Evolutionary conservation across 2,113 vertebrate genomes (phyloP).

Genomic region (Lepisosteus osseus): DNA sequence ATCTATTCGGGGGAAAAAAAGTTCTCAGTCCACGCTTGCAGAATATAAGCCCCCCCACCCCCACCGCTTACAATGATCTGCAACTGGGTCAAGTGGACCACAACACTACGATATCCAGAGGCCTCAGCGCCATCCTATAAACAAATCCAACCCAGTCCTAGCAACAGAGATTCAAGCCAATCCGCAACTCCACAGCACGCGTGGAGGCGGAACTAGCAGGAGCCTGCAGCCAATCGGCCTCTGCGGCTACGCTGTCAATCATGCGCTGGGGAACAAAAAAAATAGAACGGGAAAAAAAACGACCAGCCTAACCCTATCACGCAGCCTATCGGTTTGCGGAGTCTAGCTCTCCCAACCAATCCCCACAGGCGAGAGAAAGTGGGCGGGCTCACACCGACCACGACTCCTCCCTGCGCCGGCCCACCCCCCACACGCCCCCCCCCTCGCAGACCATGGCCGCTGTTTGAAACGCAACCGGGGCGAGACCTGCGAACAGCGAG

Average conservation of each 20-base stretch:
- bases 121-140: background rate
- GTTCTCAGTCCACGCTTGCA: too few species aligned
- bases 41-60: too few species aligned
- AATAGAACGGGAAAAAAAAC: background rate
- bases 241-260: background rate
- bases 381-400: conserved; percentile 34
- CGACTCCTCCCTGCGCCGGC: conserved; percentile 23
- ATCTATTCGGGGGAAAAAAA: too few species aligned
- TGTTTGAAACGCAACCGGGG: conserved; percentile 59
- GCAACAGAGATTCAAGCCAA: background rate
- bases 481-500: conserved; percentile 50
- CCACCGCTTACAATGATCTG: too few species aligned
- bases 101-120: background rate
- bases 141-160: background rate
- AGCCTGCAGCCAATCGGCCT: background rate
- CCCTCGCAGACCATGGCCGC: conserved; percentile 65
- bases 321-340: background rate
- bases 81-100: too few species aligned
- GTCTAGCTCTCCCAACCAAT: conserved; percentile 34
- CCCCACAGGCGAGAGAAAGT: background rate
- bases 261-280: background rate
- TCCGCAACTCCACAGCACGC: background rate
- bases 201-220: background rate
- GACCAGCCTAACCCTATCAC: background rate
- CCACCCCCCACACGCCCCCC: conserved; percentile 12